Base-by-base conservation (phyloP, 2,797 vertebrate genomes). In the Tragelaphus eurycerus region DNA sequence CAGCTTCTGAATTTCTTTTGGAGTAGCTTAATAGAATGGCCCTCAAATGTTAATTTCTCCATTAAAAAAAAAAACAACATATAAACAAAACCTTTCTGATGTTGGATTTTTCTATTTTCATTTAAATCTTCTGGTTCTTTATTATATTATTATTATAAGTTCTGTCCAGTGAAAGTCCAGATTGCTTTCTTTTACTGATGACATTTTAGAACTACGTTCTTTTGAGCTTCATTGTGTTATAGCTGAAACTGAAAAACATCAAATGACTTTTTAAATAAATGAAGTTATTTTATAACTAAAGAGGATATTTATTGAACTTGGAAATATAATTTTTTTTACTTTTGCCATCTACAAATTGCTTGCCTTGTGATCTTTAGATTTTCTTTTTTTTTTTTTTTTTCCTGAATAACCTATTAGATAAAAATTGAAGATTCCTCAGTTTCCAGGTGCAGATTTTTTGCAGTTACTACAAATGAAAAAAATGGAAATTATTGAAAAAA, bases 151-250 rank as follows among this genome's bases (percentile, higher is more conserved):
- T 23, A 4, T 88, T 76, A 48, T 71, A 23, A 81, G 46, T 79
- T 86, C 31, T 57, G 14, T 55, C 38, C 21, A 43, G 29, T 82
- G 46, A 64, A 71, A 83, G 55, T 83, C 15, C 29, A 78, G 34
- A 54, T 97, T 90, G 21, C 23, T 74, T 62, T 86, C 27, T 83
- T 94, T 89, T 67, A 96, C 62, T 90, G 79, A 48, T 88, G n/a
- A 38, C 48, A 48, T 57, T 90, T 89, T 94, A 19, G n/a, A 46
- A 91, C 21, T 82, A 16, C 11, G 13, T 89, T 94, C n/a, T 90
- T 89, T 85, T 54, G 16, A 43, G 46, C 78, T 82, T 87, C 81
- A 62, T 81, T n/a, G 48, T 92, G 60, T 83, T 46, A 50, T 85
- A 86, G 31, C 34, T 64, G 34, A 46, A 74, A 91, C 86, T 88